Evolutionary conservation across 1,140 invertebrate genomes (phyloP).

Genomic region (Sarcophaga bullata): DNA sequence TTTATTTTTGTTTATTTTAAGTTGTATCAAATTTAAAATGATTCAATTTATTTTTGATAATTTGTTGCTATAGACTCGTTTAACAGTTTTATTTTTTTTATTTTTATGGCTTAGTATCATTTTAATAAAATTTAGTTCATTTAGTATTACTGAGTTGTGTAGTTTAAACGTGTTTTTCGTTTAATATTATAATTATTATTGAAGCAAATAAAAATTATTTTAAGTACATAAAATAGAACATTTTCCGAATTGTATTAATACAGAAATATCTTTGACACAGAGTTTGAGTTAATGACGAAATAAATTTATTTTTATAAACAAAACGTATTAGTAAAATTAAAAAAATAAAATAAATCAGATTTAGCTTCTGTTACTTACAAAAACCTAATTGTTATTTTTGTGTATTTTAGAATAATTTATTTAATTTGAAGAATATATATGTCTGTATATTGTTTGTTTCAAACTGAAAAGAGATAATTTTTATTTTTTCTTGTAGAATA

Average conservation of each 20-base stretch:
- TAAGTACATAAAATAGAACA: too few species aligned
- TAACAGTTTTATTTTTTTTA: not conserved
- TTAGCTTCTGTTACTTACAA: not conserved
- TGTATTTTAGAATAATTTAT: not conserved
- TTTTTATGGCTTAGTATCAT: not conserved
- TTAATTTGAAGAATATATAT: too few species aligned
- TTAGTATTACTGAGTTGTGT: not conserved
- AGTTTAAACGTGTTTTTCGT: not conserved
- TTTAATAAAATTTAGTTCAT: not conserved
- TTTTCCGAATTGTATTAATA: too few species aligned
- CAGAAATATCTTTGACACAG: too few species aligned
- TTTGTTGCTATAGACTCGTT: not conserved
- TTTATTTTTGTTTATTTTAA: conserved; percentile 3
- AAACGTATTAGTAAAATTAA: not conserved
- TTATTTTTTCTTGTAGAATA: not conserved
- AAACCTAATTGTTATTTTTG: not conserved
- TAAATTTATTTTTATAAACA: conserved; percentile 16
- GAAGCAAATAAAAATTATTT: too few species aligned
- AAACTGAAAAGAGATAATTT: not conserved
- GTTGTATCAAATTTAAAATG: conserved; percentile 6
- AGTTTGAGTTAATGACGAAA: not conserved
- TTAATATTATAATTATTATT: too few species aligned
- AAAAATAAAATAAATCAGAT: not conserved
- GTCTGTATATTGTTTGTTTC: not conserved
- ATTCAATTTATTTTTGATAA: conserved; percentile 1